Base-by-base conservation (phyloP, 2,888 invertebrate genomes). In the Phanerotoma sp. region DNA sequence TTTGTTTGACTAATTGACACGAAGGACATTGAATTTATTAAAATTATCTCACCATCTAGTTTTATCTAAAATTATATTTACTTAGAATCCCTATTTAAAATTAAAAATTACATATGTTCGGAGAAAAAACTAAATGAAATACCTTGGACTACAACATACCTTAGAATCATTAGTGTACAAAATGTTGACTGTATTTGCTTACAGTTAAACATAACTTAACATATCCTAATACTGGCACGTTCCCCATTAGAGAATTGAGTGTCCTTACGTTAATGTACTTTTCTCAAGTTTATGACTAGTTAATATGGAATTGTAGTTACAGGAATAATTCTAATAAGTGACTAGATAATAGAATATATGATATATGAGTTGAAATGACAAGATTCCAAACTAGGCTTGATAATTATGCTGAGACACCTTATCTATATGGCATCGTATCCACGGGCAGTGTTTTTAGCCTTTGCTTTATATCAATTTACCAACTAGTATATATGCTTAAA, bases 341-440 rank as follows among this genome's bases (percentile, higher is more conserved):
- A 35, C 38, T 42, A 37, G 38, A 32, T 18, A 51, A 18, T 50
- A 49, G 22, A 38, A 35, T 11, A 35, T 35, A 50, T 44, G 32
- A 41, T 22, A n/a, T 11, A 28, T 47, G 7, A 37, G 6, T 16
- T 13, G 13, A 6, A 44, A 15, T 46, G 21, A 52, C 51, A 48
- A 30, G 47, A 28, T 48, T 30, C 10, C 6, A 42, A 32, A 37
- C 35, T 55, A 44, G 13, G 11, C 18, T 20, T 11, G 32, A 30
- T 4, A 28, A 53, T 38, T 22, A 38, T 44, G 11, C 15, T 18
- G 32, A 11, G 16, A 25, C 22, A 38, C n/a, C 38, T 49, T 46
- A 15, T 41, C 41, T 40, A 20, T 62, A 62, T 62, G 62, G 62
- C 62, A 62, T 62, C 62, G 54, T 16, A 60, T 61, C 62, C 62